Conservation (phyloP, 2,797 vertebrate genomes). For the Sebastes baramenuke region DNA sequence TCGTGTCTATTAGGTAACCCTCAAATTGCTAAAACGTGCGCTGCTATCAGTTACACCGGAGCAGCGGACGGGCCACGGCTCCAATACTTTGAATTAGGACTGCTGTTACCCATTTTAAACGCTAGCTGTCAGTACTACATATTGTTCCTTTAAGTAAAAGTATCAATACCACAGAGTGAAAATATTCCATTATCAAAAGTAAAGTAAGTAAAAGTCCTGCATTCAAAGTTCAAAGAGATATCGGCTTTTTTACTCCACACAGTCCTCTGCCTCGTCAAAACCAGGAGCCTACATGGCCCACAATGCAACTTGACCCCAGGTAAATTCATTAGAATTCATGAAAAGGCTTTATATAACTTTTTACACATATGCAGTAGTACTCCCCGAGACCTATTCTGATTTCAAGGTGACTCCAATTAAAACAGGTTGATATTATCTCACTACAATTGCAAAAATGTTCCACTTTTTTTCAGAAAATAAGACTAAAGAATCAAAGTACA, state of each 20-base stretch:
- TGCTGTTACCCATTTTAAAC: too few relatives aligned
- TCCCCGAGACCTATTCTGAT: background rate
- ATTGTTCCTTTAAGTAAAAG: background rate
- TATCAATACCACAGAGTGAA: background rate
- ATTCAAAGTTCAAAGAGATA: background rate
- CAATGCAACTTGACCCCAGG: background rate
- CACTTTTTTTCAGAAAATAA: background rate
- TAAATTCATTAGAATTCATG: background rate
- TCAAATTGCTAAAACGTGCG: too few relatives aligned
- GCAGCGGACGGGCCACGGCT: too few relatives aligned
- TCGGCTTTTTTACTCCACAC: background rate
- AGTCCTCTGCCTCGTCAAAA: background rate
- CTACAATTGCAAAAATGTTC: background rate
- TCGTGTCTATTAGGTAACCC: too few relatives aligned
- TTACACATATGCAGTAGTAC: background rate
- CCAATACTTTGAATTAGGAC: too few relatives aligned
- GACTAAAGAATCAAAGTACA: background rate
- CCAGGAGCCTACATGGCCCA: background rate
- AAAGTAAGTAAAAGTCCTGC: background rate
- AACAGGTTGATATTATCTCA: background rate
- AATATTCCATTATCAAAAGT: background rate
- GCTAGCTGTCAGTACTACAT: too few relatives aligned
- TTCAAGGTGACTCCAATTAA: accelerated
- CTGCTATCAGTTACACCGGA: too few relatives aligned
- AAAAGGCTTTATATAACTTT: background rate